Percentiles rank a stretch among this genome's conserved stretches.
Conservation (phyloP, 2,113 vertebrate species). For the Phalacrocorax brasilianus region DNA sequence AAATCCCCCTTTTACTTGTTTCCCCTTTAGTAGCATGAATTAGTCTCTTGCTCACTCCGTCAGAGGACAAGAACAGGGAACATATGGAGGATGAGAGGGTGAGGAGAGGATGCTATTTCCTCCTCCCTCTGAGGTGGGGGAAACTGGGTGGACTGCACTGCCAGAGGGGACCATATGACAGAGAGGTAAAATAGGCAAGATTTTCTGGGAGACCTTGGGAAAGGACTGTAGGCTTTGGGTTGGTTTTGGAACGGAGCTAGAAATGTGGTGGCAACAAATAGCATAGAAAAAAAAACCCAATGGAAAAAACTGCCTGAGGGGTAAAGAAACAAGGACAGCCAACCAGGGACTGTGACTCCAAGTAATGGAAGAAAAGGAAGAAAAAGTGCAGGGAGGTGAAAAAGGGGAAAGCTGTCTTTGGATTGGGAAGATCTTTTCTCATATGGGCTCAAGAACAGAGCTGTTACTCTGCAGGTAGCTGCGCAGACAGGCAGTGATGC, state of each 20-base stretch:
- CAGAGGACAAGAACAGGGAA: neutral
- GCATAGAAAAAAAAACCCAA: neutral
- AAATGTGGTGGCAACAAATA: neutral
- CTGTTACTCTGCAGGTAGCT: neutral
- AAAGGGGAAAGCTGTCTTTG: neutral
- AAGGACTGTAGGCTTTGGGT: neutral
- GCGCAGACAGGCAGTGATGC: neutral
- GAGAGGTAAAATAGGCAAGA: neutral
- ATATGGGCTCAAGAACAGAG: neutral
- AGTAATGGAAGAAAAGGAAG: neutral
- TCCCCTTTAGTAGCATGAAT: too few species aligned
- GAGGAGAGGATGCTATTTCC: neutral
- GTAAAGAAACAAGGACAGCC: neutral
- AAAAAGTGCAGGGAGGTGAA: neutral
- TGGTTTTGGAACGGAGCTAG: neutral
- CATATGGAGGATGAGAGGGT: accelerated
- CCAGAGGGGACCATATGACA: neutral
- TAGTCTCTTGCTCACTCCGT: accelerated
- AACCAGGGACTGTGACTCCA: neutral
- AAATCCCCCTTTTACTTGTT: too few species aligned
- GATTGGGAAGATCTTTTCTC: neutral
- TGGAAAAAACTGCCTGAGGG: neutral
- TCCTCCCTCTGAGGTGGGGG: accelerated
- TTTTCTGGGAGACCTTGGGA: neutral
- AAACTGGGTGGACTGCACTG: neutral